Evolutionary conservation across 2,888 invertebrate species (phyloP).

Genomic region (Dicyrtoma fusca): DNA sequence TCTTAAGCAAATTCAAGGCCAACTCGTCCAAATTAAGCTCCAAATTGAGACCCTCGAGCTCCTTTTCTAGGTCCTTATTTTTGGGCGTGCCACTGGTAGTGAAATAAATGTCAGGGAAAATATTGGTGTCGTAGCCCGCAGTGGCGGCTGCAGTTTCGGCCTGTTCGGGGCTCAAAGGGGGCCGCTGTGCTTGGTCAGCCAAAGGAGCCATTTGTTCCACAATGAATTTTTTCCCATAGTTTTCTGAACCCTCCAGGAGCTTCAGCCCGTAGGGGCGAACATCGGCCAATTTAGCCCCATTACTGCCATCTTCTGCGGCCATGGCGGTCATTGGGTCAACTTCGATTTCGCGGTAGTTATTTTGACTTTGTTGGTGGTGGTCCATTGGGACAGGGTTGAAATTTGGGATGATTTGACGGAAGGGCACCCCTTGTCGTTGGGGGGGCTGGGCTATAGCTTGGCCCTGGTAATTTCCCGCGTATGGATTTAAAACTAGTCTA

Average conservation of each 20-base stretch:
- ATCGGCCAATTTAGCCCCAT: neutral
- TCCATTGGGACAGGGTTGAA: neutral
- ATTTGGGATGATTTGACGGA: conserved; percentile 13
- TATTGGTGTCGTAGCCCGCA: conserved; percentile 52
- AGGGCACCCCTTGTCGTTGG: neutral
- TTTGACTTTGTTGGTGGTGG: neutral
- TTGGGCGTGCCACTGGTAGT: conserved; percentile 49
- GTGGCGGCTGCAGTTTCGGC: conserved; percentile 31
- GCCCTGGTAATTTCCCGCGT: no score
- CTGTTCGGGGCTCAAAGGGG: neutral
- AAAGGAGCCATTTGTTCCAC: neutral
- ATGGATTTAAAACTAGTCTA: neutral
- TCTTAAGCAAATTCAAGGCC: neutral
- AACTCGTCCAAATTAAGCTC: conserved; percentile 7
- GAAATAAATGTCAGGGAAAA: conserved; percentile 56
- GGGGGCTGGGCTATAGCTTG: neutral
- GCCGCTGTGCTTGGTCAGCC: neutral
- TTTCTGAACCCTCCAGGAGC: conserved; percentile 48
- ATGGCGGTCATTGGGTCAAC: conserved; percentile 1
- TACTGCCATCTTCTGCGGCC: neutral
- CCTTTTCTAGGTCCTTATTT: conserved; percentile 20
- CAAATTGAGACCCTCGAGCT: neutral
- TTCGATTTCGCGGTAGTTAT: neutral
- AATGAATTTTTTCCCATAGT: conserved; percentile 49
- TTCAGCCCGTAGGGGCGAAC: conserved; percentile 47